Conservation (phyloP, 92 coral and sea anemone genomes). For the Zoanthus solanderi region DNA sequence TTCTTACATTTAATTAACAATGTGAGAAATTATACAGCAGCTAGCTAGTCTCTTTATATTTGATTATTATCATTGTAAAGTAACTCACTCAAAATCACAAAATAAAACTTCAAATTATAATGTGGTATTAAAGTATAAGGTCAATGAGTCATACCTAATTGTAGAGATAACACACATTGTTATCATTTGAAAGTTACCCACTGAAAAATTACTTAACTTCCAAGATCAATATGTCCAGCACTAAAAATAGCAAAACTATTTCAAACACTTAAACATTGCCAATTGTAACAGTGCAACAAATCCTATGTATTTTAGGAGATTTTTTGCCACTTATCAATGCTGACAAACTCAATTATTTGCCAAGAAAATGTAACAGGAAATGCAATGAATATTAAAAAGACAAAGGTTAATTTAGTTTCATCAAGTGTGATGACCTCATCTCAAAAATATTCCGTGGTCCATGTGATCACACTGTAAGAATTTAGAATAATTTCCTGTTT, state of each 20-base stretch:
- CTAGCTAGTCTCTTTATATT: no score
- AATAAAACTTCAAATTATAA: no score
- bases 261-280: background rate
- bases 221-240: background rate
- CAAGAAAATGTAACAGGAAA: background rate
- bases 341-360: background rate
- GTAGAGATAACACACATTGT: no score
- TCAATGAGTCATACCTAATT: no score
- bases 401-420: background rate
- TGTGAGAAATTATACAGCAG: background rate
- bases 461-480: background rate
- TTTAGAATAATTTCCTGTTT: background rate
- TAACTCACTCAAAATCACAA: no score
- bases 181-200: no score
- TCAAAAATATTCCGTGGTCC: background rate
- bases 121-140: no score
- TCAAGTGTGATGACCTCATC: slow-evolving; percentile 28
- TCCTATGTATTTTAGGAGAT: background rate
- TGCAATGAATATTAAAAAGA: background rate
- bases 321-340: no score
- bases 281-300: background rate
- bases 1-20: no score
- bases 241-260: background rate
- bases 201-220: no score
- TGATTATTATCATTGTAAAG: no score